phyloP scores from a whole-genome alignment of 2,797 vertebrate species.

The Heterohyrax brucei region DNA sequence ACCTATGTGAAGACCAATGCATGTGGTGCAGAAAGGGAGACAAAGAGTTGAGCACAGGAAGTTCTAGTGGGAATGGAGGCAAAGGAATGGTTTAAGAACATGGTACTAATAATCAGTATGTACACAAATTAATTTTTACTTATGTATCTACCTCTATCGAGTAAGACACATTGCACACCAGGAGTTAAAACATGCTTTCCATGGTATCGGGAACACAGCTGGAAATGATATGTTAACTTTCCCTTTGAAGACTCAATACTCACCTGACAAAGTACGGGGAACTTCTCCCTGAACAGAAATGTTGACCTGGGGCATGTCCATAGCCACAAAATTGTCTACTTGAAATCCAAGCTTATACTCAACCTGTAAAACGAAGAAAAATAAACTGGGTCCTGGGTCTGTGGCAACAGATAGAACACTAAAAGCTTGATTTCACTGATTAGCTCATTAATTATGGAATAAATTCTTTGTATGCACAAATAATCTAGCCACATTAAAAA shows the following conservation, averaged over 20 bases:
- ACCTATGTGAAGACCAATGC: background rate
- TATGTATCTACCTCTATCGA: background rate
- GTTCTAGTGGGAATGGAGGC: background rate
- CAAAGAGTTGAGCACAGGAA: background rate
- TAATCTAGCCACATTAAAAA: conserved; percentile 14
- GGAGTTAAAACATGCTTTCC: background rate
- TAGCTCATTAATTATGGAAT: conserved; percentile 52
- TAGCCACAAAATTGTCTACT: conserved; percentile 95
- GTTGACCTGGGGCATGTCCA: conserved; percentile 96
- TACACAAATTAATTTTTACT: conserved; percentile 47
- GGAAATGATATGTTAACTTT: background rate
- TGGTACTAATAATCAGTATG: background rate
- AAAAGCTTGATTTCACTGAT: conserved; percentile 36
- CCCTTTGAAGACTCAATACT: conserved; percentile 41
- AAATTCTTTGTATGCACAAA: background rate
- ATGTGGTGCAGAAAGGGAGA: conserved; percentile 37
- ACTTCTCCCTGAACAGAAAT: conserved; percentile 97
- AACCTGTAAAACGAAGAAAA: conserved; percentile 91
- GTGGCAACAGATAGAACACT: conserved; percentile 53
- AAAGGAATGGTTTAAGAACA: conserved; percentile 16
- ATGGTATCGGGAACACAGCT: background rate
- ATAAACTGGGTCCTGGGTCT: conserved; percentile 9
- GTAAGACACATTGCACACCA: background rate
- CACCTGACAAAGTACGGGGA: conserved; percentile 96
- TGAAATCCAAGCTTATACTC: conserved; percentile 97